Evolutionary conservation across 2,113 vertebrate genomes (phyloP), one percentile per base, ranked within the genome.

Genomic region (Hippocampus barbouri): DNA sequence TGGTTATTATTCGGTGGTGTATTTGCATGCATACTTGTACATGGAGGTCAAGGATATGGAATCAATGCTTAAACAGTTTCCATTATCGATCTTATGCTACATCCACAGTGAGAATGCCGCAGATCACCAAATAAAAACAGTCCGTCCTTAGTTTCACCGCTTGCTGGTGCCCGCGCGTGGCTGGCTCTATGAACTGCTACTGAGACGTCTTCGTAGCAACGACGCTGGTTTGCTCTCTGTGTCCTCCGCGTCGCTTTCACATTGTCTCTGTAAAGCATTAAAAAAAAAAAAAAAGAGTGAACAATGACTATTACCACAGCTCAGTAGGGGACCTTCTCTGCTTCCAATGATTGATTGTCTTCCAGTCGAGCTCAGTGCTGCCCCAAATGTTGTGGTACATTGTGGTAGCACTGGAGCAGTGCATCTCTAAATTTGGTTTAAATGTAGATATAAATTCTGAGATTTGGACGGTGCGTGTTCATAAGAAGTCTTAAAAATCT

Each of bases 191-290:
- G 92, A 94, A 70, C 72, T 92, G 91, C 91, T 93, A 85, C 89
- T 93, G 34, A 91, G 87, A 34, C 91, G 87, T 20, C 90, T 83
- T 15, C 87, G 85, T 54, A 91, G 64, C 54, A 93, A 79, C 0
- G 87, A 87, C 0, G 47, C 66, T 0, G 89, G 90, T 57, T 87
- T 92, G 72, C 77, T 86, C 6, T 88, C 86, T 0, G 76, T 78
- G 66, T 92, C 91, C 66, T 94, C 91, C 16, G 81, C 85, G 71
- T 94, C 91, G 0, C 93, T 94, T 78, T 93, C 93, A 53, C 91
- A 92, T 68, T 89, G 71, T 70, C 91, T 92, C 94, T 94, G 84
- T 2, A 25, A 30, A 59, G 69, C 40, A 78, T 30, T 21, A 15
- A 12, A 12, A 27, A 27, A 16, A n/a, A 54, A 54, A 21, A 54